A percentile compares a stretch with the other conserved stretches of the same genome.
Conservation (phyloP, 2,113 vertebrate genomes). For the Ancistrus triradiatus region DNA sequence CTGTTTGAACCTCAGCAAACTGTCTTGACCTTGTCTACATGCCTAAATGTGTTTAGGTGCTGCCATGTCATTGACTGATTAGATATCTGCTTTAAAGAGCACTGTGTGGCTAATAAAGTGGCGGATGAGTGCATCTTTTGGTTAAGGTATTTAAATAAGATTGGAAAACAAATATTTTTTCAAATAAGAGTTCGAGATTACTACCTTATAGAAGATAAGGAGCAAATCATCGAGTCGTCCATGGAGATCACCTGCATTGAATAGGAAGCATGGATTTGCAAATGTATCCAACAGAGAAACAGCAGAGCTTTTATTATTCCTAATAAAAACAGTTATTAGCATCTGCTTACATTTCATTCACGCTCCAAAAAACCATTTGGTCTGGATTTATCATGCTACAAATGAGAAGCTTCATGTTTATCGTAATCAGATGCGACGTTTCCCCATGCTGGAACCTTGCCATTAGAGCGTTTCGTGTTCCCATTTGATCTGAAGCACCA, state of each 20-base stretch:
- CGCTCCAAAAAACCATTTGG: not conserved
- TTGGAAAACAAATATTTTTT: too few species aligned
- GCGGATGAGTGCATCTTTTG: too few species aligned
- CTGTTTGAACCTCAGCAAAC: too few species aligned
- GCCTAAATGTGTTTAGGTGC: too few species aligned
- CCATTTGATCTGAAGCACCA: constrained; percentile 45
- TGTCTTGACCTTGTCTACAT: too few species aligned
- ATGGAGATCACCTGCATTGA: constrained; percentile 88
- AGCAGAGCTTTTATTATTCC: not conserved
- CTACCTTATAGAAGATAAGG: constrained; percentile 96
- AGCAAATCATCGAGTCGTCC: constrained; percentile 91
- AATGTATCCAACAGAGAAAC: not conserved
- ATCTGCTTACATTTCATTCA: constrained; percentile 4
- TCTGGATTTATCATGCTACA: too few species aligned
- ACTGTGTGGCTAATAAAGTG: too few species aligned
- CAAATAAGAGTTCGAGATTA: too few species aligned
- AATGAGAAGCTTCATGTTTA: not conserved
- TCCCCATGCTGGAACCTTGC: constrained; percentile 23
- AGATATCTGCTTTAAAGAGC: too few species aligned
- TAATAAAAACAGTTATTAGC: constrained; percentile 19
- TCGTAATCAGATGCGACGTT: constrained; percentile 15
- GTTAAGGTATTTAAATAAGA: too few species aligned
- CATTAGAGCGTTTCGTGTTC: constrained; percentile 24
- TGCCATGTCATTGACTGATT: too few species aligned
- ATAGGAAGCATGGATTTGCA: not conserved